These are phyloP conservation scores for Microctenopoma lineatum DNA, from an alignment of 2,797 vertebrate species.

Conservation along the genomic window DNA sequence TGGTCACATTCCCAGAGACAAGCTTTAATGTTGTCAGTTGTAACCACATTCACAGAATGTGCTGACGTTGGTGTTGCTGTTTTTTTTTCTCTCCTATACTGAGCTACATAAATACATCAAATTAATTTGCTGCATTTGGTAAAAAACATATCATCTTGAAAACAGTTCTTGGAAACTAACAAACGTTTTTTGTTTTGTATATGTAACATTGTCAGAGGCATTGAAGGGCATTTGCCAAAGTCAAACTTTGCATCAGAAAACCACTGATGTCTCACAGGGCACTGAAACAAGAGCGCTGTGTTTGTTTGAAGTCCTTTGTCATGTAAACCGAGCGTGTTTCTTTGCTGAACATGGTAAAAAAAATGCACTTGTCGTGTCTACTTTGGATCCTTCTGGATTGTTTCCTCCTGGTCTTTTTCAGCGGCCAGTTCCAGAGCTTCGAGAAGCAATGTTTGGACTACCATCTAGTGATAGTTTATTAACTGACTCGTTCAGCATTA, in stretches of 20 bases:
- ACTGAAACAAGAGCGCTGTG: constrained; percentile 47
- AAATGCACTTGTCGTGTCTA: constrained; percentile 42
- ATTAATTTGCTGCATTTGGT: constrained; percentile 21
- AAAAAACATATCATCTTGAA: constrained; percentile 10
- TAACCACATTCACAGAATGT: constrained; percentile 49
- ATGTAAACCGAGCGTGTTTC: constrained; percentile 57
- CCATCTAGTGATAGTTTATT: constrained; percentile 73
- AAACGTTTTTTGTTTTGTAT: constrained; percentile 21
- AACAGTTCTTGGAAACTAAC: constrained; percentile 24
- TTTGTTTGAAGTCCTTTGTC: constrained; percentile 70
- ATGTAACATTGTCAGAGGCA: constrained; percentile 37
- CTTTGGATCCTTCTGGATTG: constrained; percentile 55
- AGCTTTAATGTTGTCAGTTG: constrained; percentile 53
- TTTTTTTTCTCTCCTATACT: constrained; percentile 42
- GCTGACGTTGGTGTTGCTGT: constrained; percentile 33
- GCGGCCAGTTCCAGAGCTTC: constrained; percentile 51
- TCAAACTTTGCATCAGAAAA: constrained; percentile 40
- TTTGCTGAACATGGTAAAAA: constrained; percentile 31
- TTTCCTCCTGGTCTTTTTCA: constrained; percentile 59
- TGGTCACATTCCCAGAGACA: constrained; percentile 44
- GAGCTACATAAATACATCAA: constrained; percentile 4
- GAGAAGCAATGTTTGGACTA: constrained; percentile 74
- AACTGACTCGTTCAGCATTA: constrained; percentile 38
- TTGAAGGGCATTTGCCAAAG: constrained; percentile 27
- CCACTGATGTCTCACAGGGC: constrained; percentile 44